Evolutionary conservation across 2,888 invertebrate genomes (phyloP), one percentile per base, ranked within the genome.

Genomic region (Oscheius sp.): DNA sequence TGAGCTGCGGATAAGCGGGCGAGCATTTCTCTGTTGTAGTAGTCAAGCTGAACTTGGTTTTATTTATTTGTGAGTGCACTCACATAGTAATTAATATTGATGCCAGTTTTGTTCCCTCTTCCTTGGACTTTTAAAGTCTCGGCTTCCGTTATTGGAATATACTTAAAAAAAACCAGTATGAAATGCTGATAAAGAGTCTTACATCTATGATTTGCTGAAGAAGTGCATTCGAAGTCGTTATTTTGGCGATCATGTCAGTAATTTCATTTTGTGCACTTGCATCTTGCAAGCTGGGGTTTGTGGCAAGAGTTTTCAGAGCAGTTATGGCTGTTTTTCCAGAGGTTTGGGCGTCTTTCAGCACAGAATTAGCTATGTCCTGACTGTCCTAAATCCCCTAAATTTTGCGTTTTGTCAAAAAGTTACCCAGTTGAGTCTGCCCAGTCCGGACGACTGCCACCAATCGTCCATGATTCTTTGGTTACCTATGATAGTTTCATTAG

Each of bases 191-290:
- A 5, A 21, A 21, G 21, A 21, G 21, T 21, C 42, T 42, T 42
- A 42, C 42, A 7, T 42, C 42, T 42, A 3, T 42, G 3, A 42
- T 42, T 7, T 42, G 42, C 7, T 42, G 42, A 3, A 42, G 3
- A 42, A 42, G 42, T 42, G 42, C 3, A 7, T 42, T 42, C 4
- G 42, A 42, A 5, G 42, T 7, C 42, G 42, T 53, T 53, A 60
- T 48, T 29, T 21, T 13, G n/a, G 47, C 10, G 48, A 63, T 63
- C 48, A 48, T 63, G 32, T 63, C 48, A 4, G 47, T n/a, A 47
- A 63, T n/a, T 48, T 63, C 63, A 4, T 63, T 33, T 29, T 63
- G 63, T 48, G 63, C 63, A n/a, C 7, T 7, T 5, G 42, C 42
- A 42, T 7, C 42, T 42, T 42, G 42, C 42, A 42, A 42, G 4